Conservation (phyloP, 2,797 vertebrate species). For the Apodemus agrarius region DNA sequence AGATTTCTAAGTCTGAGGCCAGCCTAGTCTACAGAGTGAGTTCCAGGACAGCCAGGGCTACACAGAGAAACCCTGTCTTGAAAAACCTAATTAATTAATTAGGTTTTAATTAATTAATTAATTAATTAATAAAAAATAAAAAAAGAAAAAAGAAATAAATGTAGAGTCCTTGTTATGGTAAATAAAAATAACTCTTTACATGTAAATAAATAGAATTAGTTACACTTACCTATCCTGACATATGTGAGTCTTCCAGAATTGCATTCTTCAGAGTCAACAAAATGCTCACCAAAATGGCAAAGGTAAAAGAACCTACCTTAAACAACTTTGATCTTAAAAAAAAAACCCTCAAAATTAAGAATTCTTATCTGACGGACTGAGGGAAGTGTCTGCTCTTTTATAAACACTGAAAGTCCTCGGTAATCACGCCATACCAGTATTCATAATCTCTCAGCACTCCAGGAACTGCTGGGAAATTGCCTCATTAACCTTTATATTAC, state of each 20-base stretch:
- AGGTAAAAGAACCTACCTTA: constrained; percentile 1
- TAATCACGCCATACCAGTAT: constrained; percentile 60
- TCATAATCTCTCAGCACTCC: constrained; percentile 63
- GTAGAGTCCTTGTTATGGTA: neutral
- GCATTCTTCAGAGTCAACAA: constrained; percentile 12
- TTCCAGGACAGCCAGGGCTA: no score
- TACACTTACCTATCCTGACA: constrained; percentile 13
- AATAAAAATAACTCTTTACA: neutral
- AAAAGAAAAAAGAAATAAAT: neutral
- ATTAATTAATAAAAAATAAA: no score
- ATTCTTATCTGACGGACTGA: constrained; percentile 34
- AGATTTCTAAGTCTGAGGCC: no score
- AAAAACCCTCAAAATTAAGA: constrained; percentile 38
- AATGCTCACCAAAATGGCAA: constrained; percentile 27
- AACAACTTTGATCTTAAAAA: constrained; percentile 16
- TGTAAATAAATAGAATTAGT: neutral
- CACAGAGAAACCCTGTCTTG: no score
- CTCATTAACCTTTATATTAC: constrained; percentile 78
- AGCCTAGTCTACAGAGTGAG: no score
- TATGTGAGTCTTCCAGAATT: constrained; percentile 44
- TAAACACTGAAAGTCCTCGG: constrained; percentile 51
- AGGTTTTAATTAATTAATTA: no score
- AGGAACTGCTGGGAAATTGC: constrained; percentile 76
- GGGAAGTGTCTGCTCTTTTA: constrained; percentile 43
- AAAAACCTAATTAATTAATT: no score